phyloP scores from a whole-genome alignment of 2,797 vertebrate species.

The Argyrosomus regius region DNA sequence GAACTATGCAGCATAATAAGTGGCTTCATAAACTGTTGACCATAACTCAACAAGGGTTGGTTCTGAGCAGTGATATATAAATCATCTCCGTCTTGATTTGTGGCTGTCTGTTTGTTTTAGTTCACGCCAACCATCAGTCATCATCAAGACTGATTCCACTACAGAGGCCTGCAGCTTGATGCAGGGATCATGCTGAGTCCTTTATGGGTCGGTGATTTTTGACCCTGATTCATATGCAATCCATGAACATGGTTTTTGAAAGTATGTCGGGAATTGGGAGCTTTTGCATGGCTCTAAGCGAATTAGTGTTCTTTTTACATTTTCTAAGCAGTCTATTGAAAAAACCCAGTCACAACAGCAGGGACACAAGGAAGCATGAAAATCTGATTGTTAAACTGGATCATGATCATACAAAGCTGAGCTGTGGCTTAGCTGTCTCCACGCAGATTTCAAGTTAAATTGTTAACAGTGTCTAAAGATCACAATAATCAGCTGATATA shows the following conservation, averaged over 20 bases:
- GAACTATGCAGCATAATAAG: not conserved
- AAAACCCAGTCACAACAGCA: conserved; percentile 13
- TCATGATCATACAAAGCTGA: conserved; percentile 6
- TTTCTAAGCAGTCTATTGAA: conserved; percentile 26
- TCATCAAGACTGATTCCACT: not conserved
- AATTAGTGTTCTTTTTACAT: conserved; percentile 24
- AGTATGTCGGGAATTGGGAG: not conserved
- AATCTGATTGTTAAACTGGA: conserved; percentile 27
- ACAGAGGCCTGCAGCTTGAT: not conserved
- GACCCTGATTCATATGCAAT: not conserved
- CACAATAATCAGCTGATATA: not conserved
- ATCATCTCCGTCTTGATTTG: not conserved
- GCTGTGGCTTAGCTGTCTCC: not conserved
- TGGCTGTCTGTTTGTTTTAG: not conserved
- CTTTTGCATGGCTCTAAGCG: conserved; percentile 21
- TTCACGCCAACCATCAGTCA: not conserved
- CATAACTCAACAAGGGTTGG: not conserved
- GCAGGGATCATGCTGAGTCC: not conserved
- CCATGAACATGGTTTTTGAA: not conserved
- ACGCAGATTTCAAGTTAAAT: not conserved
- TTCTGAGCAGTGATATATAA: not conserved
- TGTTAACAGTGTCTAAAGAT: not conserved
- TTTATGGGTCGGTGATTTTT: not conserved
- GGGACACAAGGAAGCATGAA: conserved; percentile 15
- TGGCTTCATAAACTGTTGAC: not conserved